A percentile compares a stretch with the other conserved stretches of the same genome.
phyloP scores from a whole-genome alignment of 2,888 invertebrate genomes.

The Mesorhabditis spiculigera region DNA sequence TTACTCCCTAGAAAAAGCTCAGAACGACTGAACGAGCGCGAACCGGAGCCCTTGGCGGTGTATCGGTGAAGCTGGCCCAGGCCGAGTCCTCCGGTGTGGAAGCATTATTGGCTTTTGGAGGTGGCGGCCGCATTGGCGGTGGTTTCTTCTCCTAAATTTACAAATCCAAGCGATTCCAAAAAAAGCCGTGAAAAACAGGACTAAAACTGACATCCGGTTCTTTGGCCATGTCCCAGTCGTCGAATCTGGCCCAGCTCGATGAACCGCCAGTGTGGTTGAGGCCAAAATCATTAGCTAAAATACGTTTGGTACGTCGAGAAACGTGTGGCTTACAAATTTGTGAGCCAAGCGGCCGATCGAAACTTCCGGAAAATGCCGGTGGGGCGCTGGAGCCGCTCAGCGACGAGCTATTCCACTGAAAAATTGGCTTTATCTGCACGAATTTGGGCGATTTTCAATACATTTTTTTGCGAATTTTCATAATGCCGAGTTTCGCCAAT shows the following conservation, averaged over 20 bases:
- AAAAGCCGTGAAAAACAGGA: too few relatives aligned
- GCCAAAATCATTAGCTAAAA: too few relatives aligned
- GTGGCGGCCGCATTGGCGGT: conserved; percentile 35
- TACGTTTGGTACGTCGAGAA: too few relatives aligned
- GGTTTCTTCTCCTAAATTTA: conserved; percentile 13
- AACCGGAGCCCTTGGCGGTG: neutral
- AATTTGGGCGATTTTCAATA: too few relatives aligned
- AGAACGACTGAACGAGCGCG: too few relatives aligned
- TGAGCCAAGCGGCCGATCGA: too few relatives aligned
- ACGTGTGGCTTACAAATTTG: too few relatives aligned
- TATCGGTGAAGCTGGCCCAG: neutral
- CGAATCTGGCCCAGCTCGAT: neutral
- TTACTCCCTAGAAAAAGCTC: neutral
- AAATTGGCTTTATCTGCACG: too few relatives aligned
- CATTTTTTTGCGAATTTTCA: too few relatives aligned
- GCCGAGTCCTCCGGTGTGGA: neutral
- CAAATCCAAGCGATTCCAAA: too few relatives aligned
- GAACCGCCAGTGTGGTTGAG: neutral
- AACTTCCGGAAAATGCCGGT: conserved; percentile 10
- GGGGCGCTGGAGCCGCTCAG: conserved; percentile 11
- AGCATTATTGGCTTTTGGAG: conserved; percentile 20
- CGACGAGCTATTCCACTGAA: too few relatives aligned
- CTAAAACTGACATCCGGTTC: neutral
- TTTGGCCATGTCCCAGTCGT: neutral
- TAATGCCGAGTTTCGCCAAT: too few relatives aligned